Conservation (phyloP, 1,140 invertebrate genomes). For the Cecropterus lyciades region DNA sequence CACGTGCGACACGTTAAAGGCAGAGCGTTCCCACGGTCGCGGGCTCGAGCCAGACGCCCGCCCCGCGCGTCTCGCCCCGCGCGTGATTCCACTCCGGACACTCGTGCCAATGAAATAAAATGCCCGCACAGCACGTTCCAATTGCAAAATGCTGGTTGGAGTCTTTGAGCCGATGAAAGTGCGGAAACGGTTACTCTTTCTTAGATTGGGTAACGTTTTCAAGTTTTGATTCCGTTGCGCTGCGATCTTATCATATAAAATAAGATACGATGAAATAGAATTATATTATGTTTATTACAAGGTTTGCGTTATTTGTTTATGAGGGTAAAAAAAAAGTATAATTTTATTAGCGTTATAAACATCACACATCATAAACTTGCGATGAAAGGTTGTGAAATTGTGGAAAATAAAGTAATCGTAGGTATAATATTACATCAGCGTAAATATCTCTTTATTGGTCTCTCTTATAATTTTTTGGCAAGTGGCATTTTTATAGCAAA, state of each 20-base stretch:
- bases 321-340: no score
- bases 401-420: no score
- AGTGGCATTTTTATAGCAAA: no score
- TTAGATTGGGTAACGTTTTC: slow-evolving; percentile 24
- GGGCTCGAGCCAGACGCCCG: slow-evolving; percentile 60
- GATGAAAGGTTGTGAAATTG: no score
- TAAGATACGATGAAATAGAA: background rate
- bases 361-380: no score
- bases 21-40: slow-evolving; percentile 81
- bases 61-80: slow-evolving; percentile 53
- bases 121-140: slow-evolving; percentile 75
- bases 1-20: slow-evolving; percentile 82
- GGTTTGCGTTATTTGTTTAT: no score
- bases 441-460: no score
- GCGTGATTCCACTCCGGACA: slow-evolving; percentile 73
- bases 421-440: no score
- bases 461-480: no score
- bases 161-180: slow-evolving; percentile 62
- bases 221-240: slow-evolving; percentile 11
- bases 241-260: background rate
- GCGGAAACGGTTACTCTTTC: slow-evolving; percentile 30
- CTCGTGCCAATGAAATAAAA: slow-evolving; percentile 80
- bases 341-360: no score
- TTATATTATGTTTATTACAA: no score
- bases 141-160: slow-evolving; percentile 72